Percentiles rank a stretch among this genome's conserved stretches.
Evolutionary conservation across 2,888 invertebrate genomes (phyloP).

Genomic region (Sabellastarte sp.): DNA sequence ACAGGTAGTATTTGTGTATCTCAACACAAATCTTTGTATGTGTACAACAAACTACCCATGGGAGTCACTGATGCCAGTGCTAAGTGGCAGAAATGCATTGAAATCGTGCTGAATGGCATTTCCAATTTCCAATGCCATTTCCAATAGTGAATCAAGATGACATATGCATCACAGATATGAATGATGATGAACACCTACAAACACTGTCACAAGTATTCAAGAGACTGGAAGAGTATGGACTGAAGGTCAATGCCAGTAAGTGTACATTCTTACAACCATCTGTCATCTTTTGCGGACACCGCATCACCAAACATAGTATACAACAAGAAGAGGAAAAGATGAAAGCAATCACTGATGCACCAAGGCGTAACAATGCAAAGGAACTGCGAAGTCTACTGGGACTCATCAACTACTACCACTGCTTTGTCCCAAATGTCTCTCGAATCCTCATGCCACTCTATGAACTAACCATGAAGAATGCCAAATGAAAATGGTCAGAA

Average conservation of each 20-base stretch:
- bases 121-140: too few species aligned
- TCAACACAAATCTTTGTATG: not conserved
- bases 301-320: not conserved
- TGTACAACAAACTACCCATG: not conserved
- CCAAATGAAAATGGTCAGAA: too few species aligned
- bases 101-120: not conserved
- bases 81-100: not conserved
- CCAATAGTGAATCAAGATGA: not conserved
- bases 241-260: not conserved
- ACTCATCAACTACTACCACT: not conserved
- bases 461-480: not conserved
- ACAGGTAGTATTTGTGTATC: not conserved
- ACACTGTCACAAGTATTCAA: not conserved
- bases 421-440: not conserved
- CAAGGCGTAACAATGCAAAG: not conserved
- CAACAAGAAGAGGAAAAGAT: not conserved
- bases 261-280: not conserved
- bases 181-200: not conserved
- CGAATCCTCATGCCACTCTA: not conserved
- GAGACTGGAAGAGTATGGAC: not conserved
- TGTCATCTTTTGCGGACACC: not conserved
- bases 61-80: not conserved
- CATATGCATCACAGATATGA: not conserved
- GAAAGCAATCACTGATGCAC: not conserved
- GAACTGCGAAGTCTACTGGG: not conserved